phyloP scores from a whole-genome alignment of 2,888 invertebrate genomes.

The Drosophila eohydei region DNA sequence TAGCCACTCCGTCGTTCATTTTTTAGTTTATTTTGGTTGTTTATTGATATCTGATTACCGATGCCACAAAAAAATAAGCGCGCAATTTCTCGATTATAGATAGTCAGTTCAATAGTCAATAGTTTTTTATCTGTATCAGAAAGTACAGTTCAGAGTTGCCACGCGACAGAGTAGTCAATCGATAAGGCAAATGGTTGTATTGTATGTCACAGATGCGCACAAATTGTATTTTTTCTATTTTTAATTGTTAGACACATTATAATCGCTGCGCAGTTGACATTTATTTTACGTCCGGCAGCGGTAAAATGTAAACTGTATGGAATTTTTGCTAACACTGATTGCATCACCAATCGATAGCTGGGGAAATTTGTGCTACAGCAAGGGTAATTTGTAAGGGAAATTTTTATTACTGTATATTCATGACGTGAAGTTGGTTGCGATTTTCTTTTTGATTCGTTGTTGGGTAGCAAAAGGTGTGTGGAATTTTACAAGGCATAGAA shows the following conservation, averaged over 20 bases:
- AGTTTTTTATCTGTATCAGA: constrained; percentile 80
- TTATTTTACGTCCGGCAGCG: constrained; percentile 41
- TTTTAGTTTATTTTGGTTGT: constrained; percentile 29
- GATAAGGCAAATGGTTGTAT: constrained; percentile 63
- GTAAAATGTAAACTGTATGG: constrained; percentile 43
- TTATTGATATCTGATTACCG: constrained; percentile 64
- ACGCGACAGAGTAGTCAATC: constrained; percentile 76
- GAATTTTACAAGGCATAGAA: constrained; percentile 47
- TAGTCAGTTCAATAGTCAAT: constrained; percentile 78
- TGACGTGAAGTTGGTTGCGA: constrained; percentile 77
- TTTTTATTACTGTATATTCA: constrained; percentile 40
- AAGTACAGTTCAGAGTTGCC: constrained; percentile 77
- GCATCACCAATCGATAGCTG: constrained; percentile 79
- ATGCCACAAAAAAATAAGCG: constrained; percentile 70
- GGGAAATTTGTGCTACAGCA: constrained; percentile 58
- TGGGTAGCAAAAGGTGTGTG: constrained; percentile 82
- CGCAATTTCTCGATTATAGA: constrained; percentile 82
- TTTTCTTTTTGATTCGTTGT: constrained; percentile 84
- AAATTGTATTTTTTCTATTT: constrained; percentile 18
- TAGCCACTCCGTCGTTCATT: constrained; percentile 66
- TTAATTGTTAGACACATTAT: constrained; percentile 7
- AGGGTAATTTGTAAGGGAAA: constrained; percentile 54
- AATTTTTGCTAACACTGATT: constrained; percentile 63
- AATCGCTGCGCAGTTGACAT: constrained; percentile 19
- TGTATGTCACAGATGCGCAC: constrained; percentile 42